Conservation (phyloP, 2,888 invertebrate species). For the Rhyacophila evoluta region DNA sequence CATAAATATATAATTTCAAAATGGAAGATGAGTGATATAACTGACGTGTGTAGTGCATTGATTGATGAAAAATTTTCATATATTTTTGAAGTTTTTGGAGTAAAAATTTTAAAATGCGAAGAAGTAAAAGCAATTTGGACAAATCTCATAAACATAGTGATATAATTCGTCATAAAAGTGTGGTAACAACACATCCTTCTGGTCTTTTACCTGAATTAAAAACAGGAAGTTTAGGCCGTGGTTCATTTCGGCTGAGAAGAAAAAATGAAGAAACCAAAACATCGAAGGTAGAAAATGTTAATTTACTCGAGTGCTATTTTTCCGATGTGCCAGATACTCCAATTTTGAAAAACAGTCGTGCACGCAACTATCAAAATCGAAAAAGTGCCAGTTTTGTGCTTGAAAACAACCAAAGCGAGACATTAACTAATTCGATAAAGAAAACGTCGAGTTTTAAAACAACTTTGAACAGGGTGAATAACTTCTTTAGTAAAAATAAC, state of each 20-base stretch:
- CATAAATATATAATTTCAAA: not conserved
- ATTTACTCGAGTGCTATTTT: not conserved
- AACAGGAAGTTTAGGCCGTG: not conserved
- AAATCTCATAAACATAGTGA: not conserved
- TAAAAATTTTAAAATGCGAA: not conserved
- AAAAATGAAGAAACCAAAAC: not conserved
- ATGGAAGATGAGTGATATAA: not conserved
- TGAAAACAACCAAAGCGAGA: no score
- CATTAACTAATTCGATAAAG: not conserved
- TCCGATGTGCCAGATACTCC: not conserved
- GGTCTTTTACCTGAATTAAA: not conserved
- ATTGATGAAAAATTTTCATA: not conserved
- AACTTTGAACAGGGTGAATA: not conserved
- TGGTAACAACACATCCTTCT: not conserved
- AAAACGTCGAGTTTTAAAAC: slow-evolving; percentile 31
- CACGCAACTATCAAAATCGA: not conserved
- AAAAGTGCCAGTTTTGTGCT: not conserved
- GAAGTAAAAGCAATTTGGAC: not conserved
- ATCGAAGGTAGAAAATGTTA: not conserved
- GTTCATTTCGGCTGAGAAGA: not conserved
- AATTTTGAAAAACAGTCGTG: not conserved
- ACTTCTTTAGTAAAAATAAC: not conserved
- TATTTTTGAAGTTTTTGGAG: not conserved
- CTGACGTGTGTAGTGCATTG: not conserved
- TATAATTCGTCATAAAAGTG: not conserved